These are phyloP conservation scores for Tricholauxania praeusta DNA, from an alignment of 2,888 invertebrate species.

Conservation along the genomic window DNA sequence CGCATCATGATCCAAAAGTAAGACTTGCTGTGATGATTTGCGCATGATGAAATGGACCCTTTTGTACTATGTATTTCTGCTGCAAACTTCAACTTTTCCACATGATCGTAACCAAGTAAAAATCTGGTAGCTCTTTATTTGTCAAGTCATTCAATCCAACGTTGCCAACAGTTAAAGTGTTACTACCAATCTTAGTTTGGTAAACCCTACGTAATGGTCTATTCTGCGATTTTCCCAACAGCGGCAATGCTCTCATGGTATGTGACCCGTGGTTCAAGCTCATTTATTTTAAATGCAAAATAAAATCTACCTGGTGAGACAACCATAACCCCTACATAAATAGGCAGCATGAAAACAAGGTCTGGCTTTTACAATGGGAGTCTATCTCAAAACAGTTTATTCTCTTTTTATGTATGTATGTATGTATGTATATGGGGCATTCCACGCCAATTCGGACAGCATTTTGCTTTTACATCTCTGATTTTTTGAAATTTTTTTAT, in stretches of 20 bases:
- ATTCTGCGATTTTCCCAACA: background rate
- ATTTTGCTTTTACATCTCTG: no score
- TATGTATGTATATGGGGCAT: no score
- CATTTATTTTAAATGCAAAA: slow-evolving; percentile 20
- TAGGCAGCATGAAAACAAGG: background rate
- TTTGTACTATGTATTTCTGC: no score
- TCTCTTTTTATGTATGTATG: no score
- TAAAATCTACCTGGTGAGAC: slow-evolving; percentile 26
- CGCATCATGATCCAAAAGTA: background rate
- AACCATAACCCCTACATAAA: background rate
- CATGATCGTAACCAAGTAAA: no score
- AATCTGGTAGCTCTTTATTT: no score
- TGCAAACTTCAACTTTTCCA: no score
- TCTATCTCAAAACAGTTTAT: no score
- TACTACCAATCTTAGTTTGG: background rate
- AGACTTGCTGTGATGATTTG: slow-evolving; percentile 19
- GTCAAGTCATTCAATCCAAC: background rate
- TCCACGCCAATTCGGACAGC: no score
- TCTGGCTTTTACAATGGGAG: no score
- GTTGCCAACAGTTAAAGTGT: slow-evolving; percentile 16
- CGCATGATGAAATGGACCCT: background rate
- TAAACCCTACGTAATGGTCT: background rate
- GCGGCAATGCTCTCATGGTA: slow-evolving; percentile 18
- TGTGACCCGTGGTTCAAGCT: slow-evolving; percentile 28
- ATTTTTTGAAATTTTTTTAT: no score